phyloP scores from a whole-genome alignment of 2,113 vertebrate genomes.

The Bostrychus sinensis region DNA sequence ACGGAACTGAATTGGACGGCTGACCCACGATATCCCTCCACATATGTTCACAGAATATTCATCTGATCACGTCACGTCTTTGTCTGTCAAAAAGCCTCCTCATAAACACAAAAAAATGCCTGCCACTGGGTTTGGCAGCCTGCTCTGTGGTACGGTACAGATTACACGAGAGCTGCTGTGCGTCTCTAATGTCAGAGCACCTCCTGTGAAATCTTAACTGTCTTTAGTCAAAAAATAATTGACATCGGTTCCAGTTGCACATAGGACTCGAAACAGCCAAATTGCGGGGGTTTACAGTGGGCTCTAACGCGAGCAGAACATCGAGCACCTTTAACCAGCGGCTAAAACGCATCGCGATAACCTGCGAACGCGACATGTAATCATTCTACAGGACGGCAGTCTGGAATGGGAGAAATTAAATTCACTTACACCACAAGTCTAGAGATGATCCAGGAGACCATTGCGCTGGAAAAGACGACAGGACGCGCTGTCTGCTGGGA shows the following conservation, averaged over 20 bases:
- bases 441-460: slow-evolving; percentile 99
- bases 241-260: neutral
- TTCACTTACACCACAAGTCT: slow-evolving; percentile 97
- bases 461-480: slow-evolving; percentile 81
- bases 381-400: neutral
- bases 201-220: slow-evolving; percentile 8
- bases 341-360: slow-evolving; percentile 17
- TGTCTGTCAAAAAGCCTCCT: slow-evolving; percentile 43
- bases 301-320: slow-evolving; percentile 21
- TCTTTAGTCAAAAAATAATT: slow-evolving; percentile 25
- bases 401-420: slow-evolving; percentile 4
- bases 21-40: slow-evolving; percentile 14
- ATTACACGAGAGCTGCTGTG: slow-evolving; percentile 29
- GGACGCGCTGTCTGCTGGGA: slow-evolving; percentile 76
- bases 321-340: slow-evolving; percentile 8
- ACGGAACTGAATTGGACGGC: slow-evolving; percentile 9
- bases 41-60: slow-evolving; percentile 31
- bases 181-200: slow-evolving; percentile 41
- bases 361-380: neutral
- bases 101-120: slow-evolving; percentile 52
- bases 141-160: slow-evolving; percentile 15
- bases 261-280: slow-evolving; percentile 39
- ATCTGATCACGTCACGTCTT: slow-evolving; percentile 50
- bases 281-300: slow-evolving; percentile 33
- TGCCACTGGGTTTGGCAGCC: slow-evolving; percentile 23